A percentile compares a stretch with the other conserved stretches of the same genome.
Evolutionary conservation across 2,888 invertebrate genomes (phyloP).

Genomic region (Latrodectus hesperus): DNA sequence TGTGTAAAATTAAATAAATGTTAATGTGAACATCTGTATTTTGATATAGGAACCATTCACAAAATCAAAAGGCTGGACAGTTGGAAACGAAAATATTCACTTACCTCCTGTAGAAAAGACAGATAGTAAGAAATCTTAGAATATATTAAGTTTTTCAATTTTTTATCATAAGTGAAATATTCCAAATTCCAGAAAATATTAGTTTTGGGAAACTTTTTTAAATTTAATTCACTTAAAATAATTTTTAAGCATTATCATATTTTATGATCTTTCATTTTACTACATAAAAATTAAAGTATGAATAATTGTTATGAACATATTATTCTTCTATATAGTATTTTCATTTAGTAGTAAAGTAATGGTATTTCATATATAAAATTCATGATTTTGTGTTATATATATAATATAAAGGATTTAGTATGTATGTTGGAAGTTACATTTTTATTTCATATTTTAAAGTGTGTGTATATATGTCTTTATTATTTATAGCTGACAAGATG

Average conservation of each 20-base stretch:
- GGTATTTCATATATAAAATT: too few relatives aligned
- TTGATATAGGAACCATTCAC: conserved; percentile 41
- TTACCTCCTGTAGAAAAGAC: conserved; percentile 19
- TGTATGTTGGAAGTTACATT: too few relatives aligned
- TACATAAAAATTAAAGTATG: too few relatives aligned
- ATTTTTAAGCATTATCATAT: neutral
- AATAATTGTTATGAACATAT: too few relatives aligned
- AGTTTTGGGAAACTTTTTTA: neutral
- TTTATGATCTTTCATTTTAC: neutral
- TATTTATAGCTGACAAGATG: neutral
- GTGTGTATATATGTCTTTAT: neutral
- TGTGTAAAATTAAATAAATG: neutral
- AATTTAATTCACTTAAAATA: neutral
- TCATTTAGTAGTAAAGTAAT: too few relatives aligned
- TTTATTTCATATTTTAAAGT: too few relatives aligned
- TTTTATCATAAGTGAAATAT: neutral
- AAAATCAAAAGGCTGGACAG: conserved; percentile 57
- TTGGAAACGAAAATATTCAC: conserved; percentile 30
- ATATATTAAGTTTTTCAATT: neutral
- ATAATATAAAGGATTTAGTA: too few relatives aligned
- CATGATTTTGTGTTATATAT: too few relatives aligned
- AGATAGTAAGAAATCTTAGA: conserved; percentile 23
- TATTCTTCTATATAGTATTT: too few relatives aligned
- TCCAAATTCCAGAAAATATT: neutral
- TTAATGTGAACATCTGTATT: neutral